phyloP scores from a whole-genome alignment of 2,888 invertebrate genomes.

The Andrena bicolor region DNA sequence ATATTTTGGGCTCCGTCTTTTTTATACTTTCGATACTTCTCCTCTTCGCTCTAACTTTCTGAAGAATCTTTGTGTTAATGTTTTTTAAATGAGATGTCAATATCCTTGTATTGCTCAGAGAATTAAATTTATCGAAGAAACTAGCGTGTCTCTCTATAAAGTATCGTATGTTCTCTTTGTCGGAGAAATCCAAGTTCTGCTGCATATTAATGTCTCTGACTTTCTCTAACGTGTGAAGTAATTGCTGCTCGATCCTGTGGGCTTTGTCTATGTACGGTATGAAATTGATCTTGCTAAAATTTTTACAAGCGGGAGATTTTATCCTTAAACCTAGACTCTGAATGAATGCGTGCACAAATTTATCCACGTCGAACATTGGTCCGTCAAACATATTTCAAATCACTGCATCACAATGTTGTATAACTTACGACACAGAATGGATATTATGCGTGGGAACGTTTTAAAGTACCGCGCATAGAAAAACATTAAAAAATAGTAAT shows the following conservation, averaged over 20 bases:
- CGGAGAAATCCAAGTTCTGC: conserved; percentile 44
- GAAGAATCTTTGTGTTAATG: conserved; percentile 61
- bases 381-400: conserved; percentile 53
- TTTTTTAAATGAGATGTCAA: conserved; percentile 54
- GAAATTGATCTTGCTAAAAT: conserved; percentile 41
- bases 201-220: conserved; percentile 43
- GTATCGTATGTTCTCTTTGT: conserved; percentile 27
- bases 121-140: conserved; percentile 50
- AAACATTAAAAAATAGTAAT: conserved; percentile 35
- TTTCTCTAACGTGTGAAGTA: conserved; percentile 32
- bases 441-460: conserved; percentile 17
- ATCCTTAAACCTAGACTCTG: conserved; percentile 57
- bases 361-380: conserved; percentile 48
- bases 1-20: background rate
- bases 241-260: conserved; percentile 32
- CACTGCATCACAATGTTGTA: background rate
- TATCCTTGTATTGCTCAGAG: conserved; percentile 23
- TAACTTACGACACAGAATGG: background rate
- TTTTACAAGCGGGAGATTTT: conserved; percentile 25
- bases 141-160: conserved; percentile 58
- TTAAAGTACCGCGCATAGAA: conserved; percentile 12
- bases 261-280: conserved; percentile 34
- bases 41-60: conserved; percentile 37
- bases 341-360: conserved; percentile 60
- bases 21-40: conserved; percentile 5